These are phyloP conservation scores for Blennius ocellaris DNA, from an alignment of 2,113 vertebrate genomes.

Conservation along the genomic window DNA sequence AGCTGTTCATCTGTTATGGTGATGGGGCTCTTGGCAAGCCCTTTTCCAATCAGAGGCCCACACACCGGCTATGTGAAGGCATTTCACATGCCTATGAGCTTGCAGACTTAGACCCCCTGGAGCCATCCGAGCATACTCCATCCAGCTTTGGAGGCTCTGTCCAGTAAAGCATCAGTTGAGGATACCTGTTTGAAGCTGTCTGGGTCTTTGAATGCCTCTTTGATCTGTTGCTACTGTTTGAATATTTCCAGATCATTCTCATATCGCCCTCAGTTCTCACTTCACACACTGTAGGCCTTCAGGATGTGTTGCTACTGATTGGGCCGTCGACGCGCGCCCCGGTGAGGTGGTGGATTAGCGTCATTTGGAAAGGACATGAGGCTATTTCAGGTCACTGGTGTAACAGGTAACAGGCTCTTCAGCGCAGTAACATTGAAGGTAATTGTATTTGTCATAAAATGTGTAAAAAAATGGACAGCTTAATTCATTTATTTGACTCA, in stretches of 20 bases:
- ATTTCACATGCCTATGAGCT: conserved; percentile 70
- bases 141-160: conserved; percentile 53
- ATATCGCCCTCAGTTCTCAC: neutral
- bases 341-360: neutral
- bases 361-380: neutral
- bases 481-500: no score
- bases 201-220: neutral
- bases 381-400: neutral
- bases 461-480: no score
- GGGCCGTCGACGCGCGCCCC: neutral
- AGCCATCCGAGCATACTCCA: conserved; percentile 57
- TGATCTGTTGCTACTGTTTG: conserved; percentile 9
- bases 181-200: conserved; percentile 39
- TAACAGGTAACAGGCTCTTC: no score
- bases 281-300: conserved; percentile 1
- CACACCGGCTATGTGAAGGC: conserved; percentile 64
- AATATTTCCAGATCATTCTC: conserved; percentile 21
- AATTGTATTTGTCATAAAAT: no score
- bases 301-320: conserved; percentile 7
- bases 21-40: conserved; percentile 70
- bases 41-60: conserved; percentile 73
- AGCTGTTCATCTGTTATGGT: conserved; percentile 72
- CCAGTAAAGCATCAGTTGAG: conserved; percentile 37
- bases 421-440: no score
- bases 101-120: conserved; percentile 65